Percentiles rank a stretch among this genome's conserved stretches.
phyloP scores from a whole-genome alignment of 2,113 vertebrate genomes.

The Ciconia stormi region DNA sequence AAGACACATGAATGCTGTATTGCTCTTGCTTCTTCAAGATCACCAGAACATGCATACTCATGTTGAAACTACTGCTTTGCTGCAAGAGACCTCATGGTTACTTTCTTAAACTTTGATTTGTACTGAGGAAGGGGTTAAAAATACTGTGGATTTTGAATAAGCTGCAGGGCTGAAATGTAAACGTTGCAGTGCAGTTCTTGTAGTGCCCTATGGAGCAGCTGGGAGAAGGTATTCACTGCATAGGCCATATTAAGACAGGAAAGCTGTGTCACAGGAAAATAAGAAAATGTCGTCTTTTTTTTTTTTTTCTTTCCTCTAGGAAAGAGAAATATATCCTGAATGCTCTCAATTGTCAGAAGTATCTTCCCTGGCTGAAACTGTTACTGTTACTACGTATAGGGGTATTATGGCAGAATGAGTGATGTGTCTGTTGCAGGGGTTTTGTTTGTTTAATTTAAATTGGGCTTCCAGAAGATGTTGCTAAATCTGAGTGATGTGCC shows the following conservation, averaged over 20 bases:
- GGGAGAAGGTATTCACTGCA: background rate
- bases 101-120: background rate
- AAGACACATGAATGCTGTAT: background rate
- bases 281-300: background rate
- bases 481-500: background rate
- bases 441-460: background rate
- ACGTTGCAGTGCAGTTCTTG: background rate
- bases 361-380: background rate
- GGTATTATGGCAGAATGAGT: background rate
- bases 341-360: background rate
- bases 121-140: background rate
- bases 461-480: background rate
- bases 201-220: background rate
- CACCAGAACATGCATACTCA: fast-evolving
- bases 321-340: background rate
- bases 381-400: background rate
- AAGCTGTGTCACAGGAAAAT: background rate
- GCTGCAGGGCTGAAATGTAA: background rate
- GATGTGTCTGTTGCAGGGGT: background rate
- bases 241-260: background rate
- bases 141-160: background rate
- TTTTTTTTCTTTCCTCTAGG: background rate
- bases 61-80: background rate
- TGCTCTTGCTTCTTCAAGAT: background rate
- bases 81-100: background rate